A percentile compares a stretch with the other conserved stretches of the same genome.
Conservation (phyloP, 2,113 vertebrate genomes). For the Ailurus styani region DNA sequence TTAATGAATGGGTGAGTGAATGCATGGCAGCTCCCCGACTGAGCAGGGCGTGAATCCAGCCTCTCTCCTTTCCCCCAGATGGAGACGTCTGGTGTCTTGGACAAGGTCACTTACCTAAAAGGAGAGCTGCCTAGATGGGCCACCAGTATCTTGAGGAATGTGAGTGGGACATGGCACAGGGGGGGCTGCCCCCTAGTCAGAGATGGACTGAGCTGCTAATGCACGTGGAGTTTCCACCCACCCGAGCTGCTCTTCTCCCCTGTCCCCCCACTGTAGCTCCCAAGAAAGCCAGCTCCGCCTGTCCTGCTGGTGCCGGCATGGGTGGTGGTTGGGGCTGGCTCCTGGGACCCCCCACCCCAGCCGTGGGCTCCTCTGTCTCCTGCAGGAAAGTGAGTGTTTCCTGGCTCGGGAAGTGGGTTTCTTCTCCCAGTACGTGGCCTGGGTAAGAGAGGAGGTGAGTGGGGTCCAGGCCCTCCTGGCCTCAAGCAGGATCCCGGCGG, state of each 20-base stretch:
- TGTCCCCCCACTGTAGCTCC: not conserved
- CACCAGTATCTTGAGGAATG: conserved; percentile 76
- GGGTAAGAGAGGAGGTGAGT: conserved; percentile 82
- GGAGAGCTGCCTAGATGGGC: conserved; percentile 65
- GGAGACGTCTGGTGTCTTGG: conserved; percentile 39
- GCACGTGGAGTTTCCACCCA: not conserved
- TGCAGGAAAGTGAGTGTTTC: conserved; percentile 82
- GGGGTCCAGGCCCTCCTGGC: rapidly evolving
- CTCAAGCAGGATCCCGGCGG: not conserved
- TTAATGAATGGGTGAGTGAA: not conserved
- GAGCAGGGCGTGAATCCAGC: not conserved
- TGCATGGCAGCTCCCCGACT: not conserved
- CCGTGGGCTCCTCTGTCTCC: not conserved
- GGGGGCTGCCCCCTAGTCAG: not conserved
- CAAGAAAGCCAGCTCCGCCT: not conserved
- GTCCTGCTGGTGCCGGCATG: not conserved
- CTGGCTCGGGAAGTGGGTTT: conserved; percentile 73
- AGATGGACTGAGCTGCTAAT: not conserved
- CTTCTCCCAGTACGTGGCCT: conserved; percentile 79
- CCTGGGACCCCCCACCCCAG: not conserved
- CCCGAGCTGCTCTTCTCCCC: not conserved
- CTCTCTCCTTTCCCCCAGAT: conserved; percentile 48
- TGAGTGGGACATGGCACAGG: conserved; percentile 44
- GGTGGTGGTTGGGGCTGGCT: rapidly evolving
- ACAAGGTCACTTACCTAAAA: conserved; percentile 47